Percentiles rank a stretch among this genome's conserved stretches.
phyloP scores from a whole-genome alignment of 2,797 vertebrate genomes.

The Zonotrichia albicollis region DNA sequence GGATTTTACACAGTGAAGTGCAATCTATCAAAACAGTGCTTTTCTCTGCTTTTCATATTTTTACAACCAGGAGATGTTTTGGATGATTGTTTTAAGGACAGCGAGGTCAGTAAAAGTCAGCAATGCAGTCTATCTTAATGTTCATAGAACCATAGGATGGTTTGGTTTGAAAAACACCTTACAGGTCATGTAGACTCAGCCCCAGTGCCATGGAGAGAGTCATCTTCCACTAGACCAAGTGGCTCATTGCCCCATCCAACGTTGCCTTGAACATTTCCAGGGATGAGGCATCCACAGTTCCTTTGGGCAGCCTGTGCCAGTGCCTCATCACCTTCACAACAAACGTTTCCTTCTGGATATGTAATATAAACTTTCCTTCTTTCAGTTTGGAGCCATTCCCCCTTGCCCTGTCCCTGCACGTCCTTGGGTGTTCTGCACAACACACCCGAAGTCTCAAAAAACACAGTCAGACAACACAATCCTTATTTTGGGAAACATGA shows the following conservation, averaged over 20 bases:
- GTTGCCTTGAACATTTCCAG: neutral
- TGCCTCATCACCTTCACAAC: neutral
- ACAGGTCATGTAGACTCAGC: neutral
- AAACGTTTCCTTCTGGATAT: neutral
- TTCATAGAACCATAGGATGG: neutral
- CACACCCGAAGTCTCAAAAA: neutral
- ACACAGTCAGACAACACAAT: neutral
- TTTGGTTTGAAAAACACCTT: neutral
- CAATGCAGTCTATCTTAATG: neutral
- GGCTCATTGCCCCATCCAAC: neutral
- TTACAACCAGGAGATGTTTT: neutral
- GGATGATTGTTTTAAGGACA: neutral
- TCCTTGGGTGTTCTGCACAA: neutral
- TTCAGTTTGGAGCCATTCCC: neutral
- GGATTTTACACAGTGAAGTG: neutral
- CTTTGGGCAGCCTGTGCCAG: fast-evolving
- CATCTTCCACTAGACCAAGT: neutral
- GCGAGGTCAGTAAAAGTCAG: neutral
- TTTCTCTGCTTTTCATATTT: neutral
- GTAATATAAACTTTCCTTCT: neutral
- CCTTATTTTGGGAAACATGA: neutral
- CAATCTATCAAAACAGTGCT: neutral
- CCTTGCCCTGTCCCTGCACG: neutral
- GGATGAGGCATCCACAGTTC: neutral
- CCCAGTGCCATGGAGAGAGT: neutral